Conservation (phyloP, 2,113 vertebrate species). For the Cyanoliseus patagonus region DNA sequence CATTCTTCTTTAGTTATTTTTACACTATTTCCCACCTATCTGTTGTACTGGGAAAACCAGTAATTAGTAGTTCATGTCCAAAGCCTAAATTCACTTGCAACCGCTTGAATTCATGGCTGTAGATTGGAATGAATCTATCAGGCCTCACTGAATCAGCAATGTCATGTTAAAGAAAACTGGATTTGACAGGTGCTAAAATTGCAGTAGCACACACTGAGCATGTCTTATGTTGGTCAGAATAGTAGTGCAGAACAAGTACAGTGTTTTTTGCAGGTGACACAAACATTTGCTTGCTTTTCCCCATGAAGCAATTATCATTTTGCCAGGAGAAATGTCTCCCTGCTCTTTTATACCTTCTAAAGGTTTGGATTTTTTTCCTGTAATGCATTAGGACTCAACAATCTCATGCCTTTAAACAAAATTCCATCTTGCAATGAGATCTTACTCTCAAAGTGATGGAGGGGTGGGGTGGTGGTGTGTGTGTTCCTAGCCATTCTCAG, state of each 20-base stretch:
- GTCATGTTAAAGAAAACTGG: neutral
- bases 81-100: neutral
- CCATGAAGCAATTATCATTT: neutral
- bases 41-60: neutral
- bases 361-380: neutral
- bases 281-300: neutral
- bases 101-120: neutral
- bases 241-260: neutral
- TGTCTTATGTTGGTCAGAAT: neutral
- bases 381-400: neutral
- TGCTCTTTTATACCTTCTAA: neutral
- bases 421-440: neutral
- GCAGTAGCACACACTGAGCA: neutral
- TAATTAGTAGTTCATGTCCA: neutral
- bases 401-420: neutral
- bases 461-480: neutral
- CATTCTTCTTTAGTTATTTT: constrained; percentile 39
- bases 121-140: neutral
- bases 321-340: neutral
- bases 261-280: neutral
- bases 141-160: neutral
- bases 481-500: neutral
- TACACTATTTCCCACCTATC: neutral
- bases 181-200: constrained; percentile 4
- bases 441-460: neutral